These are phyloP conservation scores for Heliconius erato DNA, from an alignment of 2,888 invertebrate genomes.

Conservation along the genomic window DNA sequence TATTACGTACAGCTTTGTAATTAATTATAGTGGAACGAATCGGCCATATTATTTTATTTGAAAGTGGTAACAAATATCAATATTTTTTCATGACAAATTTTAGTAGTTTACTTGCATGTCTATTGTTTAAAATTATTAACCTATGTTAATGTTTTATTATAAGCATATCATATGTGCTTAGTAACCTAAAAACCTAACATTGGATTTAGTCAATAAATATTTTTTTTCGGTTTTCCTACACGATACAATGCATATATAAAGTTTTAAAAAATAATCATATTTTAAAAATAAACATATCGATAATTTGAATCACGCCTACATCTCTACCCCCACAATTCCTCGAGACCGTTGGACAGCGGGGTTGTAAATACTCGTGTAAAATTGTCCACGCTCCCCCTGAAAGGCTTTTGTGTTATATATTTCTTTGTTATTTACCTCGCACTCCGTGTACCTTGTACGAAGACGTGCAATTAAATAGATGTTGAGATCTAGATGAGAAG, in stretches of 20 bases:
- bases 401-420: slow-evolving; percentile 82
- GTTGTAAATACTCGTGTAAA: slow-evolving; percentile 86
- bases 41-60: no score
- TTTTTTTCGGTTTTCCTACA: background rate
- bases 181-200: background rate
- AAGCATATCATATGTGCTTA: background rate
- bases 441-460: slow-evolving; percentile 46
- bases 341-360: slow-evolving; percentile 85
- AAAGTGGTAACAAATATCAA: background rate
- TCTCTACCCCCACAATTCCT: slow-evolving; percentile 74
- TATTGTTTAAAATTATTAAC: background rate
- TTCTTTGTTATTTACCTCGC: slow-evolving; percentile 83
- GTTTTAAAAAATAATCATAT: background rate
- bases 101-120: background rate
- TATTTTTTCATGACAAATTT: background rate
- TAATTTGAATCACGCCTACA: slow-evolving; percentile 50
- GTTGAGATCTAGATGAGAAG: slow-evolving; percentile 11
- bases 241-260: background rate
- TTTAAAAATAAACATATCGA: slow-evolving; percentile 51
- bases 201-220: background rate
- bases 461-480: slow-evolving; percentile 36
- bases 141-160: background rate
- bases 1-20: background rate
- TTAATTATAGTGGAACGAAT: background rate
- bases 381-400: slow-evolving; percentile 84